A percentile compares a stretch with the other conserved stretches of the same genome.
Conservation (phyloP, 2,888 invertebrate species). For the Mimachlamys varia region DNA sequence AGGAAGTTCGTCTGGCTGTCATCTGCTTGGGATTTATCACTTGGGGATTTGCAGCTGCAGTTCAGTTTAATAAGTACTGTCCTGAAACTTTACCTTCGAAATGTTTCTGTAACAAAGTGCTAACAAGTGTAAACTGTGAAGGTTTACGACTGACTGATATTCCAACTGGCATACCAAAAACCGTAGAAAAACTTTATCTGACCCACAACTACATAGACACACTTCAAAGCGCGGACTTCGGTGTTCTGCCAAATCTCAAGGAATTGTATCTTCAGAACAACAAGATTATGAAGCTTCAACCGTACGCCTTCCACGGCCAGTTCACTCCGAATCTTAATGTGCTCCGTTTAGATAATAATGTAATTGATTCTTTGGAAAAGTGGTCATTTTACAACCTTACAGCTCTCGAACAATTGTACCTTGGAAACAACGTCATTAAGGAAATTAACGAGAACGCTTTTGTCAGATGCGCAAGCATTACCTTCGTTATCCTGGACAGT, state of each 20-base stretch:
- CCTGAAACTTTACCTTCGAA: conserved; percentile 21
- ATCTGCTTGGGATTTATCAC: background rate
- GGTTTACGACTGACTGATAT: conserved; percentile 59
- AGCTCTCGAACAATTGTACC: conserved; percentile 53
- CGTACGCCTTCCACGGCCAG: conserved; percentile 56
- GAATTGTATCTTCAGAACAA: conserved; percentile 56
- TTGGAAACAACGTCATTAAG: conserved; percentile 59
- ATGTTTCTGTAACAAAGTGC: conserved; percentile 66
- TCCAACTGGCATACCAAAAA: conserved; percentile 59
- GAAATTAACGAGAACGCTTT: conserved; percentile 59
- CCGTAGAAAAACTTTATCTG: conserved; percentile 62
- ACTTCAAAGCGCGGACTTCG: conserved; percentile 49
- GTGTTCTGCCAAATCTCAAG: conserved; percentile 52
- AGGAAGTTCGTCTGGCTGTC: background rate
- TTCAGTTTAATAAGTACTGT: background rate
- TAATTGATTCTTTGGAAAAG: conserved; percentile 52
- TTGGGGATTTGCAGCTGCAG: background rate
- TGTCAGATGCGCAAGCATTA: conserved; percentile 50
- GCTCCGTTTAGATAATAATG: conserved; percentile 62
- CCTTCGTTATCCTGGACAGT: conserved; percentile 57
- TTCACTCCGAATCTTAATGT: conserved; percentile 48
- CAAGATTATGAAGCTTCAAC: conserved; percentile 55
- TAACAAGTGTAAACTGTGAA: conserved; percentile 66
- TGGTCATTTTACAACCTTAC: conserved; percentile 57
- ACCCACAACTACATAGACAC: conserved; percentile 59